Conservation (phyloP, 2,797 vertebrate genomes). For the Alosa sapidissima region DNA sequence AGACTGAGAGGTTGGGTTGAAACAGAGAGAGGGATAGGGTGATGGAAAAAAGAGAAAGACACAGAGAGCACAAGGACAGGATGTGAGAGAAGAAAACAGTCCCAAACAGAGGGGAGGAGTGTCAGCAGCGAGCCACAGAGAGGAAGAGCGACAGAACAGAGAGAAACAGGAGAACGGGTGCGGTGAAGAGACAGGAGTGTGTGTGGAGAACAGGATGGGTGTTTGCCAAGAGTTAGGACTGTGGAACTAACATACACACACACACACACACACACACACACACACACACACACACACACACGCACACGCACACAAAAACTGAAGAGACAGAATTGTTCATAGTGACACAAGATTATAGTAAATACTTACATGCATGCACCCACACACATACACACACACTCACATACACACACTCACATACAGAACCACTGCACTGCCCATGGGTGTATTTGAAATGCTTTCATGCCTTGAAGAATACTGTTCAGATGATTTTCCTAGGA, state of each 20-base stretch:
- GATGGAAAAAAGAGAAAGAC: slow-evolving; percentile 31
- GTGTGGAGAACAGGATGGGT: neutral
- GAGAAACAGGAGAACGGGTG: slow-evolving; percentile 4
- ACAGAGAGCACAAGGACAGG: slow-evolving; percentile 21
- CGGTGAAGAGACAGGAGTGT: neutral
- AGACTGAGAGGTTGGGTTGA: neutral
- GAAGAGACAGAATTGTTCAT: neutral
- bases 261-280: neutral
- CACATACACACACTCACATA: neutral
- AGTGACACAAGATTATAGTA: neutral
- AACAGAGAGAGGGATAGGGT: neutral
- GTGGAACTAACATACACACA: neutral
- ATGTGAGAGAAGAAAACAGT: slow-evolving; percentile 11
- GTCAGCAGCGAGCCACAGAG: neutral
- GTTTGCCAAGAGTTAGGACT: neutral
- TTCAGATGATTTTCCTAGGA: neutral
- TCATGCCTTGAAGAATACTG: neutral
- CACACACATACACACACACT: neutral
- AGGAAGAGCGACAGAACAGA: neutral
- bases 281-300: neutral
- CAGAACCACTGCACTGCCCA: neutral
- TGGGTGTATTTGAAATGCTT: neutral
- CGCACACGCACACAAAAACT: neutral
- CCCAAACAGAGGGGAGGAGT: slow-evolving; percentile 12
- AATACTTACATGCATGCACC: no score